These are phyloP conservation scores for Nudaria mundana DNA, from an alignment of 2,888 invertebrate species.

Conservation along the genomic window DNA sequence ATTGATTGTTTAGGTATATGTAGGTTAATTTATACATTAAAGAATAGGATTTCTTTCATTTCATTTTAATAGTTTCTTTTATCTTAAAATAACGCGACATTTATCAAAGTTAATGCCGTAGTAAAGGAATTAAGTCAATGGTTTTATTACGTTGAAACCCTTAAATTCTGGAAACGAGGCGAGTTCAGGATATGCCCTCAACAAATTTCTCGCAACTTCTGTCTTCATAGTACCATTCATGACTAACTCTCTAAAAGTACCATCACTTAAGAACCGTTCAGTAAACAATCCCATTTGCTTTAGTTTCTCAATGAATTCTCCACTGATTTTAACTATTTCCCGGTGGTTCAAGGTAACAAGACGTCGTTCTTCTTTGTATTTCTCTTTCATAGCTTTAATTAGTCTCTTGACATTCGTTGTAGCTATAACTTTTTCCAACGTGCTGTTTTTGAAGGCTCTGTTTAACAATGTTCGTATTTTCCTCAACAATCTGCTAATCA, in stretches of 20 bases:
- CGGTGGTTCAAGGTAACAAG: no score
- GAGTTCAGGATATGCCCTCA: conserved; percentile 1
- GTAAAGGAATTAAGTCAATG: no score
- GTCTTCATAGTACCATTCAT: not conserved
- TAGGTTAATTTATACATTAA: no score
- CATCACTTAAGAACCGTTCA: not conserved
- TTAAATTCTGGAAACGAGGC: not conserved
- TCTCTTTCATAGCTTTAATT: conserved; percentile 2
- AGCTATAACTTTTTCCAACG: not conserved
- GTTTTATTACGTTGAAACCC: not conserved
- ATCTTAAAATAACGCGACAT: no score
- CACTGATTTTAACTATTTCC: no score
- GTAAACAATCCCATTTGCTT: not conserved
- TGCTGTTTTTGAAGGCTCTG: conserved; percentile 6
- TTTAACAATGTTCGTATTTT: conserved; percentile 2
- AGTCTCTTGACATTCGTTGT: not conserved
- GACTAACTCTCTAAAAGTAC: conserved; percentile 5
- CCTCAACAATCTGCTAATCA: not conserved
- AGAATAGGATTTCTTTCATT: no score
- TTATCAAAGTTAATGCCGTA: no score
- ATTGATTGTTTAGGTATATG: no score
- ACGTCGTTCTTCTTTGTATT: not conserved
- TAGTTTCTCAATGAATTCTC: not conserved
- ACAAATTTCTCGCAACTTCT: not conserved
- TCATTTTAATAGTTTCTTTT: no score